Percentiles rank a stretch among this genome's conserved stretches.
phyloP scores from a whole-genome alignment of 2,797 vertebrate genomes.

The Anisognathus igniventris region DNA sequence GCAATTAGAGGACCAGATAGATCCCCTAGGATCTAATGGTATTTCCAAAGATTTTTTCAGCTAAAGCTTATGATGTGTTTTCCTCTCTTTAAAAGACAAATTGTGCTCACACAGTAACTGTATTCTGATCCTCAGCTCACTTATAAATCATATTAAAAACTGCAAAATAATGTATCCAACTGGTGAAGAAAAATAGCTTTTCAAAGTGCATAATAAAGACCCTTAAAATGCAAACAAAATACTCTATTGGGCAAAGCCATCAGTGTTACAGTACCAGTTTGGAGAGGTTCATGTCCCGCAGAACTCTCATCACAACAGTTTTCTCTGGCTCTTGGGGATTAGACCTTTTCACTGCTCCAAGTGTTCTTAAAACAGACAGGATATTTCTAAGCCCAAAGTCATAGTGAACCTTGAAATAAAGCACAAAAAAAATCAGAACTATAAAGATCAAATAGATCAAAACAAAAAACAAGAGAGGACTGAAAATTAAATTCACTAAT shows the following conservation, averaged over 20 bases:
- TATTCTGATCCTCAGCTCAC: background rate
- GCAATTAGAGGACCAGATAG: background rate
- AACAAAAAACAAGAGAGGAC: background rate
- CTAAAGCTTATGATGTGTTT: background rate
- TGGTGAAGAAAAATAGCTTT: background rate
- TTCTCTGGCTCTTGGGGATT: slow-evolving; percentile 81
- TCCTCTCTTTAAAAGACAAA: background rate
- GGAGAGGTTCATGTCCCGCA: slow-evolving; percentile 88
- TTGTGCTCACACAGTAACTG: background rate
- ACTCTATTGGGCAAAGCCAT: background rate
- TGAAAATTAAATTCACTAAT: background rate
- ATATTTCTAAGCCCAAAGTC: slow-evolving; percentile 88
- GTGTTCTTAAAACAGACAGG: slow-evolving; percentile 83
- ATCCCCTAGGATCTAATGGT: background rate
- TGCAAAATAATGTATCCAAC: background rate
- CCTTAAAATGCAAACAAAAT: background rate
- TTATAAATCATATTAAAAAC: background rate
- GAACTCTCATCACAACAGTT: slow-evolving; percentile 85
- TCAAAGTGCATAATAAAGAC: background rate
- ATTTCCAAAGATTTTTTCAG: background rate
- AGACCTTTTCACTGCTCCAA: slow-evolving; percentile 83
- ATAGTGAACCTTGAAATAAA: slow-evolving; percentile 80
- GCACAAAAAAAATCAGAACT: background rate
- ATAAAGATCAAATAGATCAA: background rate
- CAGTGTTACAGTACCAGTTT: slow-evolving; percentile 77